Evolutionary conservation across 2,888 invertebrate species (phyloP).

Genomic region (Notocelia uddmanniana): DNA sequence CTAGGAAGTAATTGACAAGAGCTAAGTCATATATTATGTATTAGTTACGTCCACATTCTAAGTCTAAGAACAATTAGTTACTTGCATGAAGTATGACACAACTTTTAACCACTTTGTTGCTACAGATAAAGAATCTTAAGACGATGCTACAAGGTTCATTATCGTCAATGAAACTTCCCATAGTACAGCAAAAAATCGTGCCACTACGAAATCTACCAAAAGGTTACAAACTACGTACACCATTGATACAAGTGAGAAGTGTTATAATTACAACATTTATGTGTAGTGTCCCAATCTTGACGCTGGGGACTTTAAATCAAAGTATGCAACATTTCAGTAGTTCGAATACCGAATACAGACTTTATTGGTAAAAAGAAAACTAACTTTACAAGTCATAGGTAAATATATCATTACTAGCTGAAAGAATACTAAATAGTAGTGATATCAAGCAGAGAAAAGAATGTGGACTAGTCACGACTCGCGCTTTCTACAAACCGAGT

Average conservation of each 20-base stretch:
- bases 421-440: constrained; percentile 28
- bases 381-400: too few relatives aligned
- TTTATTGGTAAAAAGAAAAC: too few relatives aligned
- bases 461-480: constrained; percentile 49
- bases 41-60: constrained; percentile 46
- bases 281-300: constrained; percentile 30
- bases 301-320: constrained; percentile 16
- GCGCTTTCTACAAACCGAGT: constrained; percentile 52
- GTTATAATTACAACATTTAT: constrained; percentile 29
- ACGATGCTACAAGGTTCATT: background rate
- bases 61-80: constrained; percentile 13
- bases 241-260: constrained; percentile 25
- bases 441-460: constrained; percentile 21
- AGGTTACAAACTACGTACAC: constrained; percentile 37
- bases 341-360: too few relatives aligned
- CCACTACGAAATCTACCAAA: constrained; percentile 26
- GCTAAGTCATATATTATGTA: constrained; percentile 46
- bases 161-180: background rate
- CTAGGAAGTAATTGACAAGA: constrained; percentile 76
- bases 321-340: constrained; percentile 5
- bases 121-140: background rate
- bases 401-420: too few relatives aligned
- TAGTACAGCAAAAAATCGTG: constrained; percentile 14
- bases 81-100: background rate
- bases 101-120: background rate